These are phyloP conservation scores for Drosophila kanekoi DNA, from an alignment of 2,888 invertebrate genomes.

Conservation along the genomic window DNA sequence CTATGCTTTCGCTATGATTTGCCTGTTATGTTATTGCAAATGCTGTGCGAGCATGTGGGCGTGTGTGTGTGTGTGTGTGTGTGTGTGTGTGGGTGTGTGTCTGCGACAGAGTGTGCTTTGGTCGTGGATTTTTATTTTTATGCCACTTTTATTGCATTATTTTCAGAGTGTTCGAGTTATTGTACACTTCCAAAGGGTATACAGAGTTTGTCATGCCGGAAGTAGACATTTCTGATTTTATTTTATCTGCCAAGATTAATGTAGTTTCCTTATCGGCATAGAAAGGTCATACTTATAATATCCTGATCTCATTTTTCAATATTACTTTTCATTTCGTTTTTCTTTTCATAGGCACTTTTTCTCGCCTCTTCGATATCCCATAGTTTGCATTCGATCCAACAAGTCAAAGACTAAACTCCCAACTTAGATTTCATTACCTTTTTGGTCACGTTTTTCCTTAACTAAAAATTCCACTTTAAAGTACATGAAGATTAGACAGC, in stretches of 20 bases:
- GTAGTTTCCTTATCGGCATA: too few relatives aligned
- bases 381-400: too few relatives aligned
- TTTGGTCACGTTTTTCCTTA: too few relatives aligned
- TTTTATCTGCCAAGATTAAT: too few relatives aligned
- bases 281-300: too few relatives aligned
- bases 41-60: slow-evolving; percentile 34
- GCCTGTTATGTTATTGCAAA: slow-evolving; percentile 49
- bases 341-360: too few relatives aligned
- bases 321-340: too few relatives aligned
- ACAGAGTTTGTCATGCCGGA: not conserved
- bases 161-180: slow-evolving; percentile 52
- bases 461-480: not conserved
- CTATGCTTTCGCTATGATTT: slow-evolving; percentile 47
- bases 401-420: too few relatives aligned
- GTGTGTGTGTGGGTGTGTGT: slow-evolving; percentile 20
- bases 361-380: too few relatives aligned
- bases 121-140: slow-evolving; percentile 65
- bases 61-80: slow-evolving; percentile 12
- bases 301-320: too few relatives aligned
- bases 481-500: rapidly evolving
- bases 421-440: too few relatives aligned
- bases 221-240: too few relatives aligned
- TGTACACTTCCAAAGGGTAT: not conserved
- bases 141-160: slow-evolving; percentile 79
- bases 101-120: slow-evolving; percentile 9